Percentiles rank a stretch among this genome's conserved stretches.
Evolutionary conservation across 2,888 invertebrate genomes (phyloP).

Genomic region (Hanleya hanleyi): DNA sequence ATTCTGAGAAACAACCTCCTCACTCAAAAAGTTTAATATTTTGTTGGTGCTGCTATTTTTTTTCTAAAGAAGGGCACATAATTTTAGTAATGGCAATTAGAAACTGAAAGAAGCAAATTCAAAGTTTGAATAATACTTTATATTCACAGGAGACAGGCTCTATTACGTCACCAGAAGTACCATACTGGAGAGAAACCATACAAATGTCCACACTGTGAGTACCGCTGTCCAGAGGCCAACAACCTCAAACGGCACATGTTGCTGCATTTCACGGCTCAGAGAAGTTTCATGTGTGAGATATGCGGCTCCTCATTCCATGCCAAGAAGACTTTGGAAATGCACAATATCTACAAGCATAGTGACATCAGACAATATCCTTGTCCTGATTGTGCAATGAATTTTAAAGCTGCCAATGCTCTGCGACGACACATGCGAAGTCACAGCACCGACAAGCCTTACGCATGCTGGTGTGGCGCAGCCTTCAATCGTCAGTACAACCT

Average conservation of each 20-base stretch:
- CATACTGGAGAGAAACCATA: slow-evolving; percentile 59
- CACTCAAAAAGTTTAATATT: too few relatives aligned
- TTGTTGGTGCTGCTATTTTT: background rate
- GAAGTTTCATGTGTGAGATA: slow-evolving; percentile 71
- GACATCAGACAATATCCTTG: slow-evolving; percentile 64
- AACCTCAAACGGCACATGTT: slow-evolving; percentile 70
- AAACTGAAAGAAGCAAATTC: background rate
- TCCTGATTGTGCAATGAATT: slow-evolving; percentile 56
- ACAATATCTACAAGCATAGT: slow-evolving; percentile 70
- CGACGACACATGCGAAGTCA: slow-evolving; percentile 51
- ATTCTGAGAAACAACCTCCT: too few relatives aligned
- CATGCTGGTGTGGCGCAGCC: slow-evolving; percentile 54
- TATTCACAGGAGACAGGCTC: slow-evolving; percentile 56
- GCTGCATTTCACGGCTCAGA: slow-evolving; percentile 62
- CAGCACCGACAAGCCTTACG: slow-evolving; percentile 45
- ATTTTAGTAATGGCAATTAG: background rate
- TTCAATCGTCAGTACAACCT: slow-evolving; percentile 58
- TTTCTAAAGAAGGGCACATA: background rate
- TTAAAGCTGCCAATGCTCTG: slow-evolving; percentile 57
- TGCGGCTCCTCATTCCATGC: slow-evolving; percentile 72
- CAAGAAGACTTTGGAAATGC: slow-evolving; percentile 70
- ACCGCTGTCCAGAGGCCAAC: slow-evolving; percentile 63
- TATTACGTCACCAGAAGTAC: slow-evolving; percentile 61
- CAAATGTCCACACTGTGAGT: slow-evolving; percentile 69
- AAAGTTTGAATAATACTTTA: background rate